Conservation (phyloP, 2,888 invertebrate species). For the Troides helena region DNA sequence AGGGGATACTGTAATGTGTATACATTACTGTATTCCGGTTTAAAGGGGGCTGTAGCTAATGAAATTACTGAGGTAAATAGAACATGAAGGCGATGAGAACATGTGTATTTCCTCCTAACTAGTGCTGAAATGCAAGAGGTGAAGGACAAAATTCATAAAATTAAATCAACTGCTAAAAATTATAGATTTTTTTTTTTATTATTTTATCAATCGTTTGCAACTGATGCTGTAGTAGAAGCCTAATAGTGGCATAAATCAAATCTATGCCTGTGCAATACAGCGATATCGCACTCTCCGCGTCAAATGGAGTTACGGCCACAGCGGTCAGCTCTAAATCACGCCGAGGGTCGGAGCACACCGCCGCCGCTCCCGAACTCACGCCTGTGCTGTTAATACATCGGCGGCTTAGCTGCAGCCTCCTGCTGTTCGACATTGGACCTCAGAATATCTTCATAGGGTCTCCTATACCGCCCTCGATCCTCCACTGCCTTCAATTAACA, state of each 20-base stretch:
- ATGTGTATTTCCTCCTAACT: no score
- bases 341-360: conserved; percentile 20
- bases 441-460: conserved; percentile 26
- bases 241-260: conserved; percentile 28
- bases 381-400: conserved; percentile 28
- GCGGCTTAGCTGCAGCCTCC: conserved; percentile 5
- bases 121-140: no score
- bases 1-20: no score
- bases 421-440: conserved; percentile 23
- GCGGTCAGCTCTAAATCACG: conserved; percentile 24
- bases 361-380: conserved; percentile 28
- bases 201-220: conserved; percentile 16
- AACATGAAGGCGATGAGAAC: no score
- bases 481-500: not conserved
- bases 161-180: not conserved
- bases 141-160: no score
- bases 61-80: no score
- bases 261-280: conserved; percentile 7
- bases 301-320: conserved; percentile 24
- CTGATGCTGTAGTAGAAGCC: conserved; percentile 14
- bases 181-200: not conserved
- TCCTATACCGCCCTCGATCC: conserved; percentile 6
- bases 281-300: conserved; percentile 24
- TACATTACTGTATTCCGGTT: no score
- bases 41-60: no score